Evolutionary conservation across 2,797 vertebrate genomes (phyloP), one percentile per base, ranked within the genome.

Genomic region (Gymnothorax javanicus): DNA sequence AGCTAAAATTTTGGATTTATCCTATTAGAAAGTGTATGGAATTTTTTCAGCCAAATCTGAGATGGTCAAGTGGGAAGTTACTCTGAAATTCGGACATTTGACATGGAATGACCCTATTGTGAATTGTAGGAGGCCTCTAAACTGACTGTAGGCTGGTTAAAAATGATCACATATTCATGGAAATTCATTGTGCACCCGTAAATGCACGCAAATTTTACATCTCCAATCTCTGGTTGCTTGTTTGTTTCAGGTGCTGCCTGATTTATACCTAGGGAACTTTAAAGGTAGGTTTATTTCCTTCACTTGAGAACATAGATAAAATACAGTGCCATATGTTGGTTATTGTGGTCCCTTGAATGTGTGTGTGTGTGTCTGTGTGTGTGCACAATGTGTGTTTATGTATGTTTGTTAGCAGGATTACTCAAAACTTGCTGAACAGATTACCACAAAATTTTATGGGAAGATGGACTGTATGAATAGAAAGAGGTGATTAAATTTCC

Each of bases 241-340:
- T 93, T 83, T 83, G 89, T 93, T 88, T 82, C 90, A 98, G 97
- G 96, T 98, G 90, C 96, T 98, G 89, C 96, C 97, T 58, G 94
- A 96, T 91, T 95, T 98, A 81, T 98, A 97, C 92, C 95, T 98
- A 77, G 98, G 97, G 91, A 98, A 97, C 93, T 94, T 98, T 90
- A 98, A 96, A 97, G 97, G 97, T 98, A 94, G 93, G 93, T 90
- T 7, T 79, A 23, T 27, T 82, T 83, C 23, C 64, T 15, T 82
- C 56, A 17, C 60, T 43, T 59, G 50, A 33, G 82, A 20, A 27
- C 75, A 87, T 58, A 3, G 57, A 52, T 33, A 50, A 83, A 83
- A 60, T 73, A 5, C 20, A 62, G 0, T 82, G 17, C 79, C 84
- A 11, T 75, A 84, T 8, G 62, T 0, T 64, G 62, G 62, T 64